A percentile compares a stretch with the other conserved stretches of the same genome.
Evolutionary conservation across 2,797 vertebrate species (phyloP).

Genomic region (Coluber constrictor): DNA sequence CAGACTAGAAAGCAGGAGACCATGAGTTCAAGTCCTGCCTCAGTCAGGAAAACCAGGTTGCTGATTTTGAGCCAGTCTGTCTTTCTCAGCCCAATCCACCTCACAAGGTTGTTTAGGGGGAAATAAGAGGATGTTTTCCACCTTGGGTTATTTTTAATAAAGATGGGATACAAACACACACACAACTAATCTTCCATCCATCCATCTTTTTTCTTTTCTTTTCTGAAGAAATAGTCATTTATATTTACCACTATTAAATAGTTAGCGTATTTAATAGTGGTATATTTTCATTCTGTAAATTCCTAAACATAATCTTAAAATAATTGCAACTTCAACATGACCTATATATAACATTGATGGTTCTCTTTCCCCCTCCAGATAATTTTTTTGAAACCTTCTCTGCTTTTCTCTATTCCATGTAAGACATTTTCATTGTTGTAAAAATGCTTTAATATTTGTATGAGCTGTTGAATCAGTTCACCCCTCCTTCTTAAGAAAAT

Average conservation of each 20-base stretch:
- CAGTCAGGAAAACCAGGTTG: not conserved
- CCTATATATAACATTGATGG: not conserved
- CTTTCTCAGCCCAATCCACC: not conserved
- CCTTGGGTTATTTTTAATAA: not conserved
- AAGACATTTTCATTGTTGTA: not conserved
- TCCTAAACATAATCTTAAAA: not conserved
- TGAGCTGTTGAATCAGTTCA: slow-evolving; percentile 19
- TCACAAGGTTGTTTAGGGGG: not conserved
- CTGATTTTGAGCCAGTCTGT: not conserved
- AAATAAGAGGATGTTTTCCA: not conserved
- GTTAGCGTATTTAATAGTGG: not conserved
- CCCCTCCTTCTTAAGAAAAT: not conserved
- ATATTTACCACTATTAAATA: not conserved
- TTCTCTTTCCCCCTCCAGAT: not conserved
- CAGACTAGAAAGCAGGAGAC: not conserved
- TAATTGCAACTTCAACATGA: not conserved
- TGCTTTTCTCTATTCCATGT: not conserved
- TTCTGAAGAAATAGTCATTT: not conserved
- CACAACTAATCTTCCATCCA: not conserved
- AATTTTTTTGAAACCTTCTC: not conserved
- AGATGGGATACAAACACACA: not conserved
- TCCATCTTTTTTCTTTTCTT: not conserved
- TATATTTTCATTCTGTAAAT: not conserved
- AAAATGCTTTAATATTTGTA: not conserved
- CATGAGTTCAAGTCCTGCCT: not conserved